These are phyloP conservation scores for Thinocorus orbignyianus DNA, from an alignment of 2,113 vertebrate genomes.

Conservation along the genomic window DNA sequence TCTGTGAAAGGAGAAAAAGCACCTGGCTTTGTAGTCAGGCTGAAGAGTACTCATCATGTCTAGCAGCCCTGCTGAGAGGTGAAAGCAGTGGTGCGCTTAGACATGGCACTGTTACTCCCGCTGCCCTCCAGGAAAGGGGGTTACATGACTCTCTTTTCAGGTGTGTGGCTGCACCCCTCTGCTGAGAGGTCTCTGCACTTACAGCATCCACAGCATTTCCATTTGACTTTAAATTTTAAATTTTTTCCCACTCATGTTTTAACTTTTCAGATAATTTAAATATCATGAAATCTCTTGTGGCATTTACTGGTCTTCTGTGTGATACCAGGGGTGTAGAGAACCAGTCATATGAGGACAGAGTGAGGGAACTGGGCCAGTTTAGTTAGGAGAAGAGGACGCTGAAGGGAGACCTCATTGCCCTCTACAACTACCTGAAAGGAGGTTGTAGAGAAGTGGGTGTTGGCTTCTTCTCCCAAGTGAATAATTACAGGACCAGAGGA, in stretches of 20 bases:
- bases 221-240: neutral
- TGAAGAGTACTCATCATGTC: neutral
- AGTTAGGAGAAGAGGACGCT: too few species aligned
- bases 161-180: rapidly evolving
- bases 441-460: too few species aligned
- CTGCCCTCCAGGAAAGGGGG: rapidly evolving
- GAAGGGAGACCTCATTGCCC: too few species aligned
- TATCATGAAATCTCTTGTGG: neutral
- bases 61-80: neutral
- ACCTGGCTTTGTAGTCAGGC: neutral
- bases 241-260: neutral
- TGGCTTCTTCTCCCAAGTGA: too few species aligned
- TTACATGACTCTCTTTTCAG: neutral
- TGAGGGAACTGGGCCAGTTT: too few species aligned
- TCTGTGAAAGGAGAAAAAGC: neutral
- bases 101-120: neutral
- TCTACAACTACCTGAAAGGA: too few species aligned
- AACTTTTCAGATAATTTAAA: neutral
- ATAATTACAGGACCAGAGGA: too few species aligned
- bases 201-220: neutral
- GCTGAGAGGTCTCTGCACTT: neutral
- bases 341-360: too few species aligned
- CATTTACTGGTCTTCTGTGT: neutral
- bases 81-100: neutral
- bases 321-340: too few species aligned